Conservation (phyloP, 2,797 vertebrate genomes). For the Hydrophis major region DNA sequence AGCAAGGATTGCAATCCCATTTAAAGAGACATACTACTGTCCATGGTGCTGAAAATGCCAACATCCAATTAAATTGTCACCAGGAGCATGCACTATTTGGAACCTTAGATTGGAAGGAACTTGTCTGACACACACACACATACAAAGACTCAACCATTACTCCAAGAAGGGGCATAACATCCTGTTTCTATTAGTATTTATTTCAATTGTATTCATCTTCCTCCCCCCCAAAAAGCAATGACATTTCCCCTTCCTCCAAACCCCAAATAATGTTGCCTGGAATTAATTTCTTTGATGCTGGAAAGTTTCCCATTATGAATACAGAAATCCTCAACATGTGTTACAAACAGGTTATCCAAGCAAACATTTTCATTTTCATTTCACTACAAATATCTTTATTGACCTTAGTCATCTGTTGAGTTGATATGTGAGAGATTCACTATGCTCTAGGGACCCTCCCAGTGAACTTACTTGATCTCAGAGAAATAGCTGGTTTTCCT, state of each 20-base stretch:
- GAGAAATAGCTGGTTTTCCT: neutral
- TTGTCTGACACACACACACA: neutral
- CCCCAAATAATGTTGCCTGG: neutral
- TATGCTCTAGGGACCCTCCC: accelerated
- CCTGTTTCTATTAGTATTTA: constrained; percentile 2
- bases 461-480: accelerated
- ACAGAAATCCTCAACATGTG: neutral
- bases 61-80: neutral
- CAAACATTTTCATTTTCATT: neutral
- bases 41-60: constrained; percentile 69
- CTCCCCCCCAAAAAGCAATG: neutral
- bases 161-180: neutral
- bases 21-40: constrained; percentile 48
- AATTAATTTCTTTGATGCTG: neutral
- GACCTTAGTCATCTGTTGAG: neutral
- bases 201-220: neutral
- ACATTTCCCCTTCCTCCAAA: neutral
- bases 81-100: neutral
- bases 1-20: neutral
- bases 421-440: neutral
- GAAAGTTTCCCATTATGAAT: neutral
- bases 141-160: neutral
- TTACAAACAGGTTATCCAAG: constrained; percentile 1
- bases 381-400: neutral
- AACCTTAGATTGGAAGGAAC: neutral